Evolutionary conservation across 2,888 invertebrate genomes (phyloP), one percentile per base, ranked within the genome.

Genomic region (Macroteleia sp.): DNA sequence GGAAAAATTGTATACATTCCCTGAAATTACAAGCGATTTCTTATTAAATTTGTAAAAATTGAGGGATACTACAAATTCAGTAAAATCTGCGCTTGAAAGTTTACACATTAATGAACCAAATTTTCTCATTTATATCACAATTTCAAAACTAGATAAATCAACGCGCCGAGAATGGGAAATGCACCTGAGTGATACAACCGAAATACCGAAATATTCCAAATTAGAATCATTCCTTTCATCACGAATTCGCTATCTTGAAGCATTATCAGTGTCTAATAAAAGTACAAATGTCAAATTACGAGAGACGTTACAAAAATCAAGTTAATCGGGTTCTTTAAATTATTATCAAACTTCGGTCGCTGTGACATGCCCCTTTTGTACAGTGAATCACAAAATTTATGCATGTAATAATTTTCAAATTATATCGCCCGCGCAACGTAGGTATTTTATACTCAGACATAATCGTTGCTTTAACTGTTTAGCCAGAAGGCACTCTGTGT

Each of bases 141-240:
- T 48, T 28, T 28, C 48, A 16, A 48, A 48, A 48, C 10, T 28
- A 8, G 48, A 48, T n/a, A 48, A 48, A 22, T 20, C 10, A 10
- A 28, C 48, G 2, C 48, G 48, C 5, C 48, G 48, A 1, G 48
- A 48, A 28, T 48, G 48, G 48, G 48, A 48, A 48, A 48, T 48
- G 48, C 2, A 3, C 1, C 5, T 48, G 9, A 28, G 28, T 20
- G 20, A 48, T 12, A 25, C 25, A 14, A 30, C 48, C 3, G 48
- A 25, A 16, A 28, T 48, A 2, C 30, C 48, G 14, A 14, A 28
- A 28, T 48, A 48, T 28, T 25, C 48, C 1, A n/a, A 1, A 28
- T 16, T 50, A 19, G 50, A 50, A 32, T 19, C 17, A 1, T 50
- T 50, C 8, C 5, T 50, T 16, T 50, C 50, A 5, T 28, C 48